Base-by-base conservation (phyloP, 2,113 vertebrate species). In the Catharus bicknelli region DNA sequence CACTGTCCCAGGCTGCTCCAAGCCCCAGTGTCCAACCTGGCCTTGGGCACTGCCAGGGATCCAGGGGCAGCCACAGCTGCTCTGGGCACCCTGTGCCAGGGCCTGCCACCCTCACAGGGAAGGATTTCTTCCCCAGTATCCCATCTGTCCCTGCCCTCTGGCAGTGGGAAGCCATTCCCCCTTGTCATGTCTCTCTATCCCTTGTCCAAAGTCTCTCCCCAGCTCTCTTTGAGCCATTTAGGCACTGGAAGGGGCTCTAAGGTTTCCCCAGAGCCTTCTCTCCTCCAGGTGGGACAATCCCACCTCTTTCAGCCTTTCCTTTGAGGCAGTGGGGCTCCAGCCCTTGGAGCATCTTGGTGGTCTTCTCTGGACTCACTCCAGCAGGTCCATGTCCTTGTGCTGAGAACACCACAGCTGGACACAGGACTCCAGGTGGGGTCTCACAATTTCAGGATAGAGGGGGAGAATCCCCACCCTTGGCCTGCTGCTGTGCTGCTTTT, bases 131-230 rank as follows among this genome's bases (percentile, higher is more conserved):
- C 4, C 16, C 40, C 17, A 42, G 0, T 42, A 19, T 48, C 40
- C n/a, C 54, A 54, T 11, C 54, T 0, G 2, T 0, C 2, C 14
- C 30, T 54, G 25, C 5, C 6, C 54, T 75, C 11, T 82, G 68
- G 32, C 20, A 30, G 3, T 61, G 11, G 3, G 54, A 30, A 47
- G n/a, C 53, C 42, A 43, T 64, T 50, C 26, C 8, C 10, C 9
- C 4, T 7, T 57, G 13, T 54, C 4, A 0, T 47, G n/a, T 2
- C 3, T 0, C 38, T 34, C 69, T 20, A 47, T 5, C 40, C 23
- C n/a, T 47, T 34, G 47, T 54, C 29, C 69, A 9, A 8, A 40
- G 53, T 61, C 11, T 6, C n/a, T 40, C 38, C 40, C n/a, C 25
- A 61, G 20, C 23, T 54, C 23, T 21, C 40, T 12, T 59, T 5